Base-by-base conservation (phyloP, 2,888 invertebrate genomes). In the Philereme vetulata region DNA sequence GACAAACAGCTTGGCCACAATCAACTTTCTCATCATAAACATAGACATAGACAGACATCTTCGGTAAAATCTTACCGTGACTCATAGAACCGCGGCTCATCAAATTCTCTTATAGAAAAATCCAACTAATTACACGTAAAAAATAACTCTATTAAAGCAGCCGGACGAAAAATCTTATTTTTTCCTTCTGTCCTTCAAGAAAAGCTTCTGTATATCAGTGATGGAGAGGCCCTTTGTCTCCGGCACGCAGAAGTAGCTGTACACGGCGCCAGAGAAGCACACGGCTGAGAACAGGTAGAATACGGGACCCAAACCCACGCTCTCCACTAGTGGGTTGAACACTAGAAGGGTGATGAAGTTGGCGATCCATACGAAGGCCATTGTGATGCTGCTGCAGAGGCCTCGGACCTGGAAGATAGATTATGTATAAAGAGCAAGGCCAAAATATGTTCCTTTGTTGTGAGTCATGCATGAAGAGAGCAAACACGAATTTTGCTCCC, bases 181-280 rank as follows among this genome's bases (percentile, higher is more conserved):
- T 60, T 54, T 69, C 36, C 62, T 44, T n/a, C 58, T 35, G 7
- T 65, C 65, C 57, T 75, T 84, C 45, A 82, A 68, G 55, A 84
- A 85, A 49, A 77, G 55, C 7, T 72, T 55, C 55, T 86, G 86
- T 52, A 88, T 85, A 3, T 78, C 81, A 57, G 88, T 85, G 4
- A 79, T 80, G 0, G 85, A 75, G 2, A 87, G 65, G 0, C 88
- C 90, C 35, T 86, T 90, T 0, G 92, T 92, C 70, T 93, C 93
- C 0, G 92, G 91, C 0, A 92, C 68, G 21, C 69, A 83, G 9
- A 80, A 71, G 1, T 83, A 69, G 9, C 83, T 79, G 64, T 84
- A 91, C 0, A 78, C 46, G 0, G 84, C 72, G 0, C 86, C 81
- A 0, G 72, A 43, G 51, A 86, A 77, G 67, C 89, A 86, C 1